A percentile compares a stretch with the other conserved stretches of the same genome.
These are phyloP conservation scores for Notarius lentiginosus DNA, from an alignment of 2,113 vertebrate species.

Conservation along the genomic window DNA sequence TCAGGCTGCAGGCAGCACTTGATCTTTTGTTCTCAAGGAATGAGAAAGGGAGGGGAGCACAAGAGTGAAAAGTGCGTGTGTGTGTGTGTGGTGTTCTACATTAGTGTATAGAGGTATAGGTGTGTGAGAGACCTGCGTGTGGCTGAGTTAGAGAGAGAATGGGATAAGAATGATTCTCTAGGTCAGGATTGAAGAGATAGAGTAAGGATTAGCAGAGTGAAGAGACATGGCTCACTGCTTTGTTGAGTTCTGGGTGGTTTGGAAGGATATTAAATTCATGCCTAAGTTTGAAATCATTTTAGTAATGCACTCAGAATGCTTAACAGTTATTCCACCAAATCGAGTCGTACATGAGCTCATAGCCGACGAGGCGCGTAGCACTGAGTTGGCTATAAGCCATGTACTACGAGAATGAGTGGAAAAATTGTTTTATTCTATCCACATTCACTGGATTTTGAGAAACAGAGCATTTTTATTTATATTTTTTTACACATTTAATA, in stretches of 20 bases:
- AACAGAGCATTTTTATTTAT: no score
- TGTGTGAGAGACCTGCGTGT: constrained; percentile 15
- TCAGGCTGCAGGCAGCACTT: constrained; percentile 14
- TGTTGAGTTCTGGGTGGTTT: constrained; percentile 7
- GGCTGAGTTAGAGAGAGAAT: constrained; percentile 10
- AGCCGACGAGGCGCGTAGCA: no score
- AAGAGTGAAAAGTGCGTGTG: neutral
- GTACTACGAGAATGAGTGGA: no score
- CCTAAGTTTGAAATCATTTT: neutral
- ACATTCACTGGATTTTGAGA: no score
- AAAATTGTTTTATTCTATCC: no score
- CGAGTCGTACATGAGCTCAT: no score
- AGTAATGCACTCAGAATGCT: neutral
- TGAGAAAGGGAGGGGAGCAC: neutral
- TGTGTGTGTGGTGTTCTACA: constrained; percentile 6
- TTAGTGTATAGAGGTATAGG: neutral
- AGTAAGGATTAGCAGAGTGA: constrained; percentile 19
- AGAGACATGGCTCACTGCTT: neutral
- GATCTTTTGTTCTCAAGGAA: constrained; percentile 22
- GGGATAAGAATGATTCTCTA: constrained; percentile 19
- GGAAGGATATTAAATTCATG: neutral
- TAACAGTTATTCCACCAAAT: no score
- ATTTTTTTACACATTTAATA: no score
- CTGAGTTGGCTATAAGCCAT: no score
- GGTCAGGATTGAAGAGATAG: constrained; percentile 19